These are phyloP conservation scores for Eupelmus urozonus DNA, from an alignment of 2,888 invertebrate species.

Conservation along the genomic window DNA sequence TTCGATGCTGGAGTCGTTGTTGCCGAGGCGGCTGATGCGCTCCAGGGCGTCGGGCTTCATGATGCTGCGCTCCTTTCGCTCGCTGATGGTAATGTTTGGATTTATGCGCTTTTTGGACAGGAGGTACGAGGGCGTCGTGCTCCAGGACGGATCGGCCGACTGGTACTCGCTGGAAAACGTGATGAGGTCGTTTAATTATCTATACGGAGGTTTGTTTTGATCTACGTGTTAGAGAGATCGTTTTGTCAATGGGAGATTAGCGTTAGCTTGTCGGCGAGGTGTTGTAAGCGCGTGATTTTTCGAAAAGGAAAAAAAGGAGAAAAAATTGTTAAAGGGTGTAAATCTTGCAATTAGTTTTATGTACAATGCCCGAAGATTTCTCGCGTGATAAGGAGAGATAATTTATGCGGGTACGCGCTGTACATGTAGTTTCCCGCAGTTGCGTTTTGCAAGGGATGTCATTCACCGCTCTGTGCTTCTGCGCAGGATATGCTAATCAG, in stretches of 20 bases:
- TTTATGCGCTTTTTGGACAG: constrained; percentile 34
- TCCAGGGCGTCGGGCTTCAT: constrained; percentile 37
- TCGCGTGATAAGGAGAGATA: constrained; percentile 4
- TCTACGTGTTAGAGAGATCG: too few relatives aligned
- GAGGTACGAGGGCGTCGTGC: constrained; percentile 16
- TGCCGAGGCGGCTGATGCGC: constrained; percentile 10
- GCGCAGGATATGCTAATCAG: neutral
- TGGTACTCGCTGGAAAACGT: constrained; percentile 43
- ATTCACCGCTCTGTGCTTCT: too few relatives aligned
- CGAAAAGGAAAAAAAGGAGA: neutral
- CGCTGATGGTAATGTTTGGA: neutral
- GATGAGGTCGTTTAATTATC: neutral
- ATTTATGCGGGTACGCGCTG: neutral
- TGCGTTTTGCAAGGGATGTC: too few relatives aligned
- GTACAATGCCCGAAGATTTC: constrained; percentile 17
- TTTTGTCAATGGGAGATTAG: too few relatives aligned
- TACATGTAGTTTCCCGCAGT: too few relatives aligned
- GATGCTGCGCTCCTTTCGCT: constrained; percentile 22
- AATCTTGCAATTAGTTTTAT: neutral
- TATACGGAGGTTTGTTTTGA: too few relatives aligned
- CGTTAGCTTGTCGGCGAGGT: too few relatives aligned
- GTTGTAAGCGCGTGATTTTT: too few relatives aligned
- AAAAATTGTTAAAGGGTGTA: constrained; percentile 4
- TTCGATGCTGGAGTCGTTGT: constrained; percentile 14
- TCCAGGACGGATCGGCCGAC: constrained; percentile 37